A percentile compares a stretch with the other conserved stretches of the same genome.
Evolutionary conservation across 2,888 invertebrate species (phyloP).

Genomic region (Eueremaeus valkanovi): DNA sequence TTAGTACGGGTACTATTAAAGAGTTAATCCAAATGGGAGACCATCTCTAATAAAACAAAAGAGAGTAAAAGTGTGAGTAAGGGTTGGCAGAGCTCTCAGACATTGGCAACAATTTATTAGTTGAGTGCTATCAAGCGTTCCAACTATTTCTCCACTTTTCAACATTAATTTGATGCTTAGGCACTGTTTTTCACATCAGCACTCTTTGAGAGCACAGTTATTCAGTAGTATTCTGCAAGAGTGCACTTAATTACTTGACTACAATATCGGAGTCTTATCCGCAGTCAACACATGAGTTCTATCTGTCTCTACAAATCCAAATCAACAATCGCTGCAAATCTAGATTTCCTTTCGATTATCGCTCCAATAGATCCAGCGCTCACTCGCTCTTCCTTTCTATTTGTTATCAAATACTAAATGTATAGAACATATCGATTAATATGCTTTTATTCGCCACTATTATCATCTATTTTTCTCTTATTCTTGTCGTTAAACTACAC

Average conservation of each 20-base stretch:
- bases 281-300: constrained; percentile 12
- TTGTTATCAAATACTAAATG: no score
- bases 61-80: not conserved
- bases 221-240: constrained; percentile 16
- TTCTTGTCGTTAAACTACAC: not conserved
- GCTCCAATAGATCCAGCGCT: not conserved
- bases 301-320: constrained; percentile 3
- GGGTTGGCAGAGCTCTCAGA: not conserved
- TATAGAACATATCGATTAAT: not conserved
- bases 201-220: constrained; percentile 5
- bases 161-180: constrained; percentile 32
- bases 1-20: no score
- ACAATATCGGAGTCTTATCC: constrained; percentile 17
- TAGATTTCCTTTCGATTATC: constrained; percentile 6
- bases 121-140: constrained; percentile 33
- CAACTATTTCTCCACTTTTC: constrained; percentile 15
- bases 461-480: not conserved
- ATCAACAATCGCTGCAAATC: constrained; percentile 20
- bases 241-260: constrained; percentile 31
- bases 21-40: constrained; percentile 28
- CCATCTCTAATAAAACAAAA: constrained; percentile 28
- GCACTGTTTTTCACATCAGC: constrained; percentile 22
- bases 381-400: not conserved
- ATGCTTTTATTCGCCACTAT: no score
- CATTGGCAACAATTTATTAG: constrained; percentile 32